phyloP scores from a whole-genome alignment of 1,140 invertebrate species.

The Calliphora vicina region DNA sequence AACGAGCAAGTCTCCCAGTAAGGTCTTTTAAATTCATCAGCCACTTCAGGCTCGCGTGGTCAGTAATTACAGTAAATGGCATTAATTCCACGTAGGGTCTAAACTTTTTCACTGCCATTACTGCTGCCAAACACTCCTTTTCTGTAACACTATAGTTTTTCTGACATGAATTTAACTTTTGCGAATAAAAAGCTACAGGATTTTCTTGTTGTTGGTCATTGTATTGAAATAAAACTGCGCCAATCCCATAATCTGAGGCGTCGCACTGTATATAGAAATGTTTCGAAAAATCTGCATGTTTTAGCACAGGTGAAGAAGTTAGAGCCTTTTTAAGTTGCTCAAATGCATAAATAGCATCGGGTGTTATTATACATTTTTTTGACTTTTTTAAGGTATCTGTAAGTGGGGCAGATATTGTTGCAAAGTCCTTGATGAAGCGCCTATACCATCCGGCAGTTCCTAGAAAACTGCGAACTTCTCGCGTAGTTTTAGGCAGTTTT shows the following conservation, averaged over 20 bases:
- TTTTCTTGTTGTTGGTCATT: no score
- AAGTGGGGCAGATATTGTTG: slow-evolving; percentile 39
- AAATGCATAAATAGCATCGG: not conserved
- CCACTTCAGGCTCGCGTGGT: no score
- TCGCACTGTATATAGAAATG: not conserved
- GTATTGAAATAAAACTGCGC: not conserved
- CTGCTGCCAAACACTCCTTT: no score
- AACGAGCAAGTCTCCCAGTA: no score
- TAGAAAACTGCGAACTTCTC: slow-evolving; percentile 43
- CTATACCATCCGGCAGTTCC: slow-evolving; percentile 59
- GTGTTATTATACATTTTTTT: not conserved
- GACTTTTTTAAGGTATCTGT: slow-evolving; percentile 44
- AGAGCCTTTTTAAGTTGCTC: not conserved
- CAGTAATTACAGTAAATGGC: no score
- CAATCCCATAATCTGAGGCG: no score
- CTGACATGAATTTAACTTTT: no score
- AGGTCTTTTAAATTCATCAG: no score
- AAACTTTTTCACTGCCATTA: no score
- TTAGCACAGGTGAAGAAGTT: not conserved
- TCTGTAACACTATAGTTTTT: no score
- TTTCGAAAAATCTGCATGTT: not conserved
- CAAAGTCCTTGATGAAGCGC: slow-evolving; percentile 55
- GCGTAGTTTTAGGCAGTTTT: not conserved
- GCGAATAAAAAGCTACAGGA: no score
- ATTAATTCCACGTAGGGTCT: no score